These are phyloP conservation scores for Trichomalopsis sarcophagae DNA, from an alignment of 1,140 invertebrate species.

Conservation along the genomic window DNA sequence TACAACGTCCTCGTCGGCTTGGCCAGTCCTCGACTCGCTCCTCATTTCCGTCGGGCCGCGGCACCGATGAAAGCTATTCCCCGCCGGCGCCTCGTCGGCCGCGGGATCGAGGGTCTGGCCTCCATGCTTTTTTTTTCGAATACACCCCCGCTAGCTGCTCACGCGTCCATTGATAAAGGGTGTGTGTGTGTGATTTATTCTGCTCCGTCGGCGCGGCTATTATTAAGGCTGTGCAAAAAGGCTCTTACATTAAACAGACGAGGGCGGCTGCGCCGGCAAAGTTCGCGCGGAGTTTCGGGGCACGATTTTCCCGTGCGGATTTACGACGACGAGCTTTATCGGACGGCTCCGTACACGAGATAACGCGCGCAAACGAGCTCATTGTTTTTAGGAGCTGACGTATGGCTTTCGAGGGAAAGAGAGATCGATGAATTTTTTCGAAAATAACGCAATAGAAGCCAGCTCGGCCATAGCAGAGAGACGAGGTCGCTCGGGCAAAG, in stretches of 20 bases:
- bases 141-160: no score
- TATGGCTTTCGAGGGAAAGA: background rate
- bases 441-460: background rate
- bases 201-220: no score
- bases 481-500: background rate
- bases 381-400: slow-evolving; percentile 1
- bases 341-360: background rate
- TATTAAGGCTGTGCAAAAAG: background rate
- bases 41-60: background rate
- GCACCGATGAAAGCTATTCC: background rate
- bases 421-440: no score
- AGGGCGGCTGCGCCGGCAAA: background rate
- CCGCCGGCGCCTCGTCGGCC: background rate
- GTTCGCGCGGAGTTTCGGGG: slow-evolving; percentile 9
- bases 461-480: background rate
- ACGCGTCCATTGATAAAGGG: no score
- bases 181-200: no score
- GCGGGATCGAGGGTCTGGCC: background rate
- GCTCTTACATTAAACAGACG: no score
- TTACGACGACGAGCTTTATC: background rate
- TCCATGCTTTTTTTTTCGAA: no score
- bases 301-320: background rate
- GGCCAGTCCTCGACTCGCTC: background rate
- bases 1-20: no score
- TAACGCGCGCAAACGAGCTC: slow-evolving; percentile 2